These are phyloP conservation scores for Ahaetulla prasina DNA, from an alignment of 2,113 vertebrate genomes.

Conservation along the genomic window DNA sequence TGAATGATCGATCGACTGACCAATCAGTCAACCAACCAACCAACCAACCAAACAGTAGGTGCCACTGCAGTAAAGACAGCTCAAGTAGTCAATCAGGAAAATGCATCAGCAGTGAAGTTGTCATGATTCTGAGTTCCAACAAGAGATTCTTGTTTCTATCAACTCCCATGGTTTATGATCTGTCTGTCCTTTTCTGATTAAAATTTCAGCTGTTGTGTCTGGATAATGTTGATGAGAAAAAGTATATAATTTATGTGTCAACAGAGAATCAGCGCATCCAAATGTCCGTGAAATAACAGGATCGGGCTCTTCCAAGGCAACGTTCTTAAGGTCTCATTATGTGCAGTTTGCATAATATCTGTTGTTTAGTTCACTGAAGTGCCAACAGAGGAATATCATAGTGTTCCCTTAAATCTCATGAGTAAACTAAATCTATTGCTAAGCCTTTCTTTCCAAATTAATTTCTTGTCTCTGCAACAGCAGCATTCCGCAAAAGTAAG, in stretches of 20 bases:
- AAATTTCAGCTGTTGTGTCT: background rate
- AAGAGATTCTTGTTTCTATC: background rate
- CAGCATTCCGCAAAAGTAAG: background rate
- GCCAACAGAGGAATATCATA: background rate
- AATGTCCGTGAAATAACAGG: background rate
- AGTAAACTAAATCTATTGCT: background rate
- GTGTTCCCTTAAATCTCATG: background rate
- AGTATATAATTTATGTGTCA: background rate
- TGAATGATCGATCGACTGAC: background rate
- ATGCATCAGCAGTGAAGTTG: background rate
- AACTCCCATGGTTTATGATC: background rate
- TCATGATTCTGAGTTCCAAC: background rate
- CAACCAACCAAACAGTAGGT: background rate
- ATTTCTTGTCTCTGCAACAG: slow-evolving; percentile 15
- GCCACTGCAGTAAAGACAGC: background rate
- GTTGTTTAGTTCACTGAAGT: slow-evolving; percentile 1
- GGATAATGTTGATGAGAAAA: background rate
- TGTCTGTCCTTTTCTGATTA: background rate
- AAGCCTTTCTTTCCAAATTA: background rate
- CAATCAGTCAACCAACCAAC: background rate
- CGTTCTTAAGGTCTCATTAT: background rate
- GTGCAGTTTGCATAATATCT: background rate
- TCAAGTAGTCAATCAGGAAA: background rate
- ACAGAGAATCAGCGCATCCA: background rate
- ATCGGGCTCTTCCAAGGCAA: background rate